A percentile compares a stretch with the other conserved stretches of the same genome.
Evolutionary conservation across 1,140 invertebrate species (phyloP).

Genomic region (Arion vulgaris): DNA sequence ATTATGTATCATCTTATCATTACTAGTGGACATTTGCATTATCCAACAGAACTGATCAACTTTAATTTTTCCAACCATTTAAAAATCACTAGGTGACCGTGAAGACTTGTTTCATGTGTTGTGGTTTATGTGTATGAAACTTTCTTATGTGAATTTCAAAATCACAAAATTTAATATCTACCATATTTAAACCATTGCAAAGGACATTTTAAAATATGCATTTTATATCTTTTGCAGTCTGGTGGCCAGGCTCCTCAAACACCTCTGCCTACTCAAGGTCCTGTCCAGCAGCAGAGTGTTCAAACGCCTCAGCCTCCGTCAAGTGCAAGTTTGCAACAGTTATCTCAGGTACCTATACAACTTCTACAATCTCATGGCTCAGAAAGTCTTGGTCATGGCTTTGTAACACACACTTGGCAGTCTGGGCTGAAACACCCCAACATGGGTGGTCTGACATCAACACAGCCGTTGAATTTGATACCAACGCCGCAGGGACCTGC

Average conservation of each 20-base stretch:
- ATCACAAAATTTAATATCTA: not conserved
- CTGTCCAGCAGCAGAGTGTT: not conserved
- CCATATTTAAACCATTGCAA: not conserved
- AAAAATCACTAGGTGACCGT: too few species aligned
- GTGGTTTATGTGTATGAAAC: not conserved
- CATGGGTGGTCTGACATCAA: not conserved
- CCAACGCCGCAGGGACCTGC: slow-evolving; percentile 14
- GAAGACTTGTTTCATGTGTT: too few species aligned
- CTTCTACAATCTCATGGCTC: not conserved
- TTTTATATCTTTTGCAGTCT: not conserved
- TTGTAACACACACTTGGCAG: slow-evolving; percentile 10
- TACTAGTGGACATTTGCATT: too few species aligned
- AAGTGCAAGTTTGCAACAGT: slow-evolving; percentile 3
- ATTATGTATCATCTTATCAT: too few species aligned
- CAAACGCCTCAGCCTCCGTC: not conserved
- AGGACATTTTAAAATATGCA: not conserved
- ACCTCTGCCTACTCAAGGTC: not conserved
- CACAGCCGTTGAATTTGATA: not conserved
- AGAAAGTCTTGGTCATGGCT: slow-evolving; percentile 8
- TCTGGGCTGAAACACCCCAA: slow-evolving; percentile 4
- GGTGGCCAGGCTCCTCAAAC: not conserved
- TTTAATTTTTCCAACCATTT: too few species aligned
- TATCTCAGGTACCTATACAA: slow-evolving; percentile 13
- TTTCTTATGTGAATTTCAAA: not conserved
- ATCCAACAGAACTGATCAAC: too few species aligned